These are phyloP conservation scores for Sepiola atlantica DNA, from an alignment of 2,888 invertebrate genomes.

Conservation along the genomic window DNA sequence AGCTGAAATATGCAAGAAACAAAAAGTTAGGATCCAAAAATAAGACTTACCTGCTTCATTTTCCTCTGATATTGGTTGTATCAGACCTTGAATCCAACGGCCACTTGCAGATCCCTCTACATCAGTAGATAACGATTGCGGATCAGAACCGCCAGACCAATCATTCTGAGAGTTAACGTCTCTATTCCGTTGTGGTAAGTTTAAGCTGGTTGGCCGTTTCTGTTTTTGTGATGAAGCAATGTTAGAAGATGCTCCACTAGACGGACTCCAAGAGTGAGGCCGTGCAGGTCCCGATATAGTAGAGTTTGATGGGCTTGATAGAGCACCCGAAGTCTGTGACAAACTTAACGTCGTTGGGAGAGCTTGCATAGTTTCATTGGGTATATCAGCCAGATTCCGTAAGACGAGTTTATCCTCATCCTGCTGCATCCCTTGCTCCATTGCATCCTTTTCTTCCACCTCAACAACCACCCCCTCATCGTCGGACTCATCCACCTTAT, in stretches of 20 bases:
- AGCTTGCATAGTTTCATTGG: conserved; percentile 36
- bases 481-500: not conserved
- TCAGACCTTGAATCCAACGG: conserved; percentile 24
- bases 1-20: not conserved
- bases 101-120: not conserved
- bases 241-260: conserved; percentile 54
- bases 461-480: conserved; percentile 22
- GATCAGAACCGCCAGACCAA: not conserved
- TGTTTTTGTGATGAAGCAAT: conserved; percentile 55
- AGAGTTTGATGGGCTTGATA: not conserved
- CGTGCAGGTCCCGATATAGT: conserved; percentile 48
- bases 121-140: conserved; percentile 34
- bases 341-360: not conserved
- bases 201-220: conserved; percentile 73
- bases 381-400: not conserved
- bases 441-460: conserved; percentile 50
- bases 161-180: conserved; percentile 35
- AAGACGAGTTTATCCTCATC: conserved; percentile 41
- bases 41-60: not conserved
- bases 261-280: conserved; percentile 63
- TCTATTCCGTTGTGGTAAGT: conserved; percentile 66
- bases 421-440: conserved; percentile 47
- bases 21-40: not conserved
- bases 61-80: conserved; percentile 43
- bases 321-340: conserved; percentile 1